A percentile compares a stretch with the other conserved stretches of the same genome.
These are phyloP conservation scores for Aix galericulata DNA, from an alignment of 2,113 vertebrate species.

Conservation along the genomic window DNA sequence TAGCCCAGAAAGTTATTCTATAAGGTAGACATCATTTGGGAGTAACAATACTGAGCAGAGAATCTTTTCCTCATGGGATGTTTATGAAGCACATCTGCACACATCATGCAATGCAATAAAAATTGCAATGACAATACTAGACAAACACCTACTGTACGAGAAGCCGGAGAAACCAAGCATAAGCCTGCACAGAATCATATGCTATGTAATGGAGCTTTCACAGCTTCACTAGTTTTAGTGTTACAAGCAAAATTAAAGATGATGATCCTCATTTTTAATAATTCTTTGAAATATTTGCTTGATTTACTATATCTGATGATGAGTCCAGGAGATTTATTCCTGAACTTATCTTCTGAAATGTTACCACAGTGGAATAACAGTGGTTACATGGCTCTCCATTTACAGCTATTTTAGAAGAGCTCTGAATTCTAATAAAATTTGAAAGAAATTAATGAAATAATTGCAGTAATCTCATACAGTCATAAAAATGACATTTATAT, in stretches of 20 bases:
- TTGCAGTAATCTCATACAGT: not conserved
- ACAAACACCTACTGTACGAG: slow-evolving; percentile 64
- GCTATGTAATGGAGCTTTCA: slow-evolving; percentile 14
- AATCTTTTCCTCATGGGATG: slow-evolving; percentile 73
- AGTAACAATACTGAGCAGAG: slow-evolving; percentile 70
- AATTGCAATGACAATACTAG: slow-evolving; percentile 73
- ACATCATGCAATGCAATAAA: slow-evolving; percentile 74
- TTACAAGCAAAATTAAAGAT: slow-evolving; percentile 14
- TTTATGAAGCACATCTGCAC: slow-evolving; percentile 81
- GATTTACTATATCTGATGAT: not conserved
- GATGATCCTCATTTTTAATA: not conserved
- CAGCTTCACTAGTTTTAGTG: not conserved
- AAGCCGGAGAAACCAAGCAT: slow-evolving; percentile 26
- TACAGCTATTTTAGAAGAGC: not conserved
- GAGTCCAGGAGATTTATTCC: not conserved
- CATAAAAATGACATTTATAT: not conserved
- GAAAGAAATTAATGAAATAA: not conserved
- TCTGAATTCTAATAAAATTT: not conserved
- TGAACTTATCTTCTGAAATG: not conserved
- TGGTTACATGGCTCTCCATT: not conserved
- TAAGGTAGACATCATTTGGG: slow-evolving; percentile 78
- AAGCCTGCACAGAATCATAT: slow-evolving; percentile 32
- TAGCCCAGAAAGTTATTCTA: slow-evolving; percentile 84
- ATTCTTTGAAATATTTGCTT: not conserved
- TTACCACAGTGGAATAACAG: not conserved